Evolutionary conservation across 2,113 vertebrate genomes (phyloP), one percentile per base, ranked within the genome.

Genomic region (Turnix velox): DNA sequence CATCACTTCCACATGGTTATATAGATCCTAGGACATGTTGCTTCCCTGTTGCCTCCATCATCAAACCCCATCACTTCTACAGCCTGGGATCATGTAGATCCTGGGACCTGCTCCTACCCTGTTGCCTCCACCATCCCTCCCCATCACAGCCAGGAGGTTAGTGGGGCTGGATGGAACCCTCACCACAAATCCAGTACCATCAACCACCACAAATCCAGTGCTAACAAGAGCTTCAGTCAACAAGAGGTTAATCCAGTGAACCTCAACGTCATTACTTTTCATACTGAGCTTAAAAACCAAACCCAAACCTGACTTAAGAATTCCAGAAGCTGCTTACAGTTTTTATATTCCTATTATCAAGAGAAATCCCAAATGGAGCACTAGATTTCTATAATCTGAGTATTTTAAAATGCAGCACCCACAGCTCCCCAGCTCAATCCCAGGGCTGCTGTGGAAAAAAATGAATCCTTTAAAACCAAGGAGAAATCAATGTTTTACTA

Each of bases 291-390:
- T 40, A 33, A 23, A 87, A 37, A 81, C 6, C 45, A 54, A 27
- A 7, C 6, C 27, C 45, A 54, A 37, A n/a, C n/a, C n/a, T n/a
- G n/a, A n/a, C n/a, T n/a, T n/a, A n/a, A n/a, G n/a, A n/a, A n/a
- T n/a, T n/a, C n/a, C n/a, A n/a, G n/a, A n/a, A n/a, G n/a, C n/a
- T n/a, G n/a, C n/a, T 27, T 24, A 23, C 31, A 37, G 68, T 12
- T 27, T 23, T 28, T 7, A 9, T 1, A 15, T 1, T 31, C 39
- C 2, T 0, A 14, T 2, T 0, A 19, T 30, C 31, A 27, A 27
- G 16, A n/a, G 30, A 37, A 17, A 49, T 15, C 8, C 25, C 5
- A 10, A 18, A 5, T 4, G 16, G 63, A 55, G 68, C 82, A 61
- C 52, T 1, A 27, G 1, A n/a, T n/a, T 30, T 33, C 46, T 2